phyloP scores from a whole-genome alignment of 2,888 invertebrate species.

The Beris morrisii region DNA sequence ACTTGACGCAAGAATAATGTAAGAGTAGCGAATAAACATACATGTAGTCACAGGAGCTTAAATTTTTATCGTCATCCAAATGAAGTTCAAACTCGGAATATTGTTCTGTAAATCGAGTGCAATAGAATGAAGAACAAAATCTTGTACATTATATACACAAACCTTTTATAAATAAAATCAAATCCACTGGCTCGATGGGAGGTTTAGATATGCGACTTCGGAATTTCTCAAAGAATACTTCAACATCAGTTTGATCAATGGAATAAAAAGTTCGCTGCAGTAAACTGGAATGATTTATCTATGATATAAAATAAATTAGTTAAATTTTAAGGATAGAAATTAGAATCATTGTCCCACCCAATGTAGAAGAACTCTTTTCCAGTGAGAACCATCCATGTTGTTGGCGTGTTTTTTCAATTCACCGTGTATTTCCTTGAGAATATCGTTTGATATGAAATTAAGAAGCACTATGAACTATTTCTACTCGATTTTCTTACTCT shows the following conservation, averaged over 20 bases:
- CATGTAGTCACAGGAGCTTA: conserved; percentile 48
- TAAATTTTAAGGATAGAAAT: neutral
- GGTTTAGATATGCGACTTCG: conserved; percentile 33
- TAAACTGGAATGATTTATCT: conserved; percentile 48
- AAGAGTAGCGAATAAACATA: conserved; percentile 51
- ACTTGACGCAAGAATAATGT: conserved; percentile 51
- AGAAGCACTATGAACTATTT: too few species aligned
- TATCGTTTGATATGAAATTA: too few species aligned
- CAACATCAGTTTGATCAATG: conserved; percentile 50
- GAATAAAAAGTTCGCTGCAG: conserved; percentile 43
- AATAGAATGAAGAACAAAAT: neutral
- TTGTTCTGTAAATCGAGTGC: conserved; percentile 41
- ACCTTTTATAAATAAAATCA: conserved; percentile 46
- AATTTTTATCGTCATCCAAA: conserved; percentile 43
- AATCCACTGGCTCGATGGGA: conserved; percentile 25
- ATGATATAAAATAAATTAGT: neutral
- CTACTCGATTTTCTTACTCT: too few species aligned
- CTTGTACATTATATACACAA: neutral
- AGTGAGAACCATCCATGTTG: conserved; percentile 33
- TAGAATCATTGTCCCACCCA: conserved; percentile 21
- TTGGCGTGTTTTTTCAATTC: neutral
- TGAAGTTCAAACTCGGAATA: conserved; percentile 48
- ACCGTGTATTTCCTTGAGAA: too few species aligned
- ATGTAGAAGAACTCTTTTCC: conserved; percentile 34
- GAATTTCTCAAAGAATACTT: conserved; percentile 47